Conservation (phyloP, 2,797 vertebrate species). For the Melanotaenia pygmaea region DNA sequence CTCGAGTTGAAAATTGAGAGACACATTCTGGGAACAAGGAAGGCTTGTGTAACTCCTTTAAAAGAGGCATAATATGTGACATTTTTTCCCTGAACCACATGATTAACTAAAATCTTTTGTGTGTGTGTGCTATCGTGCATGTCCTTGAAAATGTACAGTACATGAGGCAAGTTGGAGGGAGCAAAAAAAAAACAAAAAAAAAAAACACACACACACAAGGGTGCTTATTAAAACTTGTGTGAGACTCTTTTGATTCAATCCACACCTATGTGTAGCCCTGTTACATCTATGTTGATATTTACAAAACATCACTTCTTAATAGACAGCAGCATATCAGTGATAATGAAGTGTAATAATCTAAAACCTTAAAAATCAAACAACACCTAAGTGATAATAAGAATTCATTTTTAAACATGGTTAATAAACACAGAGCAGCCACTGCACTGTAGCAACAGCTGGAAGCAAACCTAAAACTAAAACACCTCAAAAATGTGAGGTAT, state of each 20-base stretch:
- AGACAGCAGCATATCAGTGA: background rate
- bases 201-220: background rate
- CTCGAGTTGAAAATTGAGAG: background rate
- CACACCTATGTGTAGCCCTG: background rate
- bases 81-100: background rate
- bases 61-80: background rate
- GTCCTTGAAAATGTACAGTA: constrained; percentile 16
- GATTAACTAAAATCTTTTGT: constrained; percentile 6
- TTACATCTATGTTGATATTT: background rate
- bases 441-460: background rate
- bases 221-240: background rate
- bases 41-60: too few species aligned
- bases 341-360: constrained; percentile 1
- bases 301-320: background rate
- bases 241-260: constrained; percentile 6
- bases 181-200: too few species aligned
- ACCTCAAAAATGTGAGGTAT: constrained; percentile 46
- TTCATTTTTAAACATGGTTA: constrained; percentile 8
- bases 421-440: constrained; percentile 1
- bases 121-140: background rate
- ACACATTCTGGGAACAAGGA: background rate
- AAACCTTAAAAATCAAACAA: background rate
- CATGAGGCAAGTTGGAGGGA: constrained; percentile 11
- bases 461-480: constrained; percentile 25
- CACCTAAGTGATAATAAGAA: background rate